Conservation (phyloP, 2,113 vertebrate genomes). For the Mormyrus iriodes region DNA sequence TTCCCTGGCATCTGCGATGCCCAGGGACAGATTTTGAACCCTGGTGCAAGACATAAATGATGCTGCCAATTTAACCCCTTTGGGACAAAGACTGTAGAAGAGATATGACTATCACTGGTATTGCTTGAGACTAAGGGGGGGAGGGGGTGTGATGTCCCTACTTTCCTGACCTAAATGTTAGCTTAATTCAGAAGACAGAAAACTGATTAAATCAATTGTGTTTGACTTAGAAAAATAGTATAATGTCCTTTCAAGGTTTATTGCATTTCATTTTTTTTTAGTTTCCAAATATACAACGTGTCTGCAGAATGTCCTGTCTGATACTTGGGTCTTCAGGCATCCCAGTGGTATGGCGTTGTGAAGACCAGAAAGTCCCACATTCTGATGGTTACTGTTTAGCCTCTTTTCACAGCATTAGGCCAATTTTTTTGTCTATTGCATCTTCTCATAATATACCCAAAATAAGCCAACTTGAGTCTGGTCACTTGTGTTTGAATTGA, state of each 20-base stretch:
- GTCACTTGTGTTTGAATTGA: background rate
- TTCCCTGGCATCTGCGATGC: background rate
- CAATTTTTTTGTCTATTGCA: background rate
- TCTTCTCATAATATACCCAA: background rate
- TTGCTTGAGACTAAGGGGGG: background rate
- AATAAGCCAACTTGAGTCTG: background rate
- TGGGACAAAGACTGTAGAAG: background rate
- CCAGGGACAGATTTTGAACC: background rate
- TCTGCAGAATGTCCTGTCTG: background rate
- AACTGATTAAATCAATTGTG: background rate
- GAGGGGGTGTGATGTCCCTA: background rate
- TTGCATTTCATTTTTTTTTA: background rate
- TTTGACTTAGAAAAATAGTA: background rate
- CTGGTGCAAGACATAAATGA: background rate
- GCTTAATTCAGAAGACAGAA: slow-evolving; percentile 1
- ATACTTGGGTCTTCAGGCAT: background rate
- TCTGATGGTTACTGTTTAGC: background rate
- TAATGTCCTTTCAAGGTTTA: background rate
- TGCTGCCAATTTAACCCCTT: background rate
- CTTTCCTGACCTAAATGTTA: background rate
- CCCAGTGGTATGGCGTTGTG: background rate
- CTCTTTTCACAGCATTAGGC: background rate
- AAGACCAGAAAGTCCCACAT: background rate
- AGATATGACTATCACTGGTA: background rate
- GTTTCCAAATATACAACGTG: background rate